Conservation (phyloP, 2,888 invertebrate species). For the Lampropteryx suffumata region DNA sequence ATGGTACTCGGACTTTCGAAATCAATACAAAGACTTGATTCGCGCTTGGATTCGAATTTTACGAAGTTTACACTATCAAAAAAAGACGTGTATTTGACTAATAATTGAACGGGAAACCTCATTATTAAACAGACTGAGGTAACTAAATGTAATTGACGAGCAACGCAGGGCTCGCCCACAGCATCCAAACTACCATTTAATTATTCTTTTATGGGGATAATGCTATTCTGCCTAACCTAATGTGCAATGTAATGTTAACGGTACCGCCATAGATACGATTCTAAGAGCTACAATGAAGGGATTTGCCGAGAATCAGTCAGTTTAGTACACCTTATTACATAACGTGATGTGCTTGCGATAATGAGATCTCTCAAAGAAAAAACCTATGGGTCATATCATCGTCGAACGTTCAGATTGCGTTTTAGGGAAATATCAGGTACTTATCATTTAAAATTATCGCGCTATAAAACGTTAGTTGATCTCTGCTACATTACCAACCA, state of each 20-base stretch:
- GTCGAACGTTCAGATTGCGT: too few species aligned
- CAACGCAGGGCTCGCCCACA: conserved; percentile 9
- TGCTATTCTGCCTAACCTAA: conserved; percentile 29
- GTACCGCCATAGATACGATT: background rate
- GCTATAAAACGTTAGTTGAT: too few species aligned
- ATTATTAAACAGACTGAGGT: conserved; percentile 20
- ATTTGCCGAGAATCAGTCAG: conserved; percentile 1
- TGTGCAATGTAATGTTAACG: conserved; percentile 7
- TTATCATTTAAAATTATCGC: too few species aligned
- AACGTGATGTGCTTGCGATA: background rate
- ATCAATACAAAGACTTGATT: background rate
- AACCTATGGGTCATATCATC: too few species aligned
- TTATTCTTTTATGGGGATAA: conserved; percentile 34
- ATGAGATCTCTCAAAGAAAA: too few species aligned
- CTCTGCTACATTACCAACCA: too few species aligned
- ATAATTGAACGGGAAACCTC: conserved; percentile 5
- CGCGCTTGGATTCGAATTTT: background rate
- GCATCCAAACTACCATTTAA: conserved; percentile 41
- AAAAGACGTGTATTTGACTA: background rate
- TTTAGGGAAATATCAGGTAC: too few species aligned
- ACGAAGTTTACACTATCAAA: background rate
- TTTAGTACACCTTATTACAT: conserved; percentile 1
- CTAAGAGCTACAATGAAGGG: too few species aligned
- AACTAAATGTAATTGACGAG: conserved; percentile 38
- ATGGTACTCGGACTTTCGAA: too few species aligned